Percentiles rank a stretch among this genome's conserved stretches.
phyloP scores from a whole-genome alignment of 2,888 invertebrate genomes.

The Nymphalis urticae region DNA sequence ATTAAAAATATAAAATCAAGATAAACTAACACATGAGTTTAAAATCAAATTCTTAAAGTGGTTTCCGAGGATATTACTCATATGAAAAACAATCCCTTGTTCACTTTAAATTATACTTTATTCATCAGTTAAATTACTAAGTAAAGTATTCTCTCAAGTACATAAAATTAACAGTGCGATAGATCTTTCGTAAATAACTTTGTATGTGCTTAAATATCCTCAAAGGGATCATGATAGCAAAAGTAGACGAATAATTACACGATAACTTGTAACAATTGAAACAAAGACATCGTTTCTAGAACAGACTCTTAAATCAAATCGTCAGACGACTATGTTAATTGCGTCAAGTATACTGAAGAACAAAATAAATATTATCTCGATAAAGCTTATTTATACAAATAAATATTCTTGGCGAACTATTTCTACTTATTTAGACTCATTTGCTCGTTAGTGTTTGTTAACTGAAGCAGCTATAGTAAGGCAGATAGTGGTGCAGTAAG shows the following conservation, averaged over 20 bases:
- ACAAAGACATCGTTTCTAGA: slow-evolving; percentile 15
- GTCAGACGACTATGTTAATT: not conserved
- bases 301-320: slow-evolving; percentile 11
- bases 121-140: not conserved
- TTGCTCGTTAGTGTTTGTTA: too few relatives aligned
- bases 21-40: too few relatives aligned
- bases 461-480: too few relatives aligned
- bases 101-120: not conserved
- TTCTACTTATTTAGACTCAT: not conserved
- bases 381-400: not conserved
- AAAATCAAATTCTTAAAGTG: too few relatives aligned
- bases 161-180: not conserved
- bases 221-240: not conserved
- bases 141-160: not conserved
- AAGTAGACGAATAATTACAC: slow-evolving; percentile 6
- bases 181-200: not conserved
- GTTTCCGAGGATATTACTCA: too few relatives aligned
- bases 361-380: not conserved
- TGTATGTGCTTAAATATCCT: not conserved
- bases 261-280: slow-evolving; percentile 16
- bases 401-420: not conserved
- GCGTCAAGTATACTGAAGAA: not conserved
- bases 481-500: too few relatives aligned
- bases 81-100: too few relatives aligned
- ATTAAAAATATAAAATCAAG: too few relatives aligned